A percentile compares a stretch with the other conserved stretches of the same genome.
These are phyloP conservation scores for Carcina quercana DNA, from an alignment of 2,888 invertebrate genomes.

Conservation along the genomic window DNA sequence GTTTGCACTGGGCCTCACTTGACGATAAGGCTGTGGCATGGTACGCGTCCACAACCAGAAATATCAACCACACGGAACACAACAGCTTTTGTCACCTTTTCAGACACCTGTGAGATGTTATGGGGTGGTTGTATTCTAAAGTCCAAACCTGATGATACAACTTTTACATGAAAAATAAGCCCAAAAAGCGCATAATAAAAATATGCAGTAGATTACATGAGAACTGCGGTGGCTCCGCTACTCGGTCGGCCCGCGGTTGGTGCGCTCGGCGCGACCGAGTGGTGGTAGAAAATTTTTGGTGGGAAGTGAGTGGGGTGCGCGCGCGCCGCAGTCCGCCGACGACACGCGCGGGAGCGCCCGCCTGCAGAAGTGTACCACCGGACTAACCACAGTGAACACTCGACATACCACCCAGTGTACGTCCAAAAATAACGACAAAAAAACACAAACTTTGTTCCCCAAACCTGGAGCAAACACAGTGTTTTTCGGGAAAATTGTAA, in stretches of 20 bases:
- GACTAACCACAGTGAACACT: slow-evolving; percentile 1
- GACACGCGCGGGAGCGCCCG: slow-evolving; percentile 61
- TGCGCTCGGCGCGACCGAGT: slow-evolving; percentile 36
- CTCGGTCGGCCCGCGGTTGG: slow-evolving; percentile 41
- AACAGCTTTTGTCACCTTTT: too few species aligned
- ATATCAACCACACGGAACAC: too few species aligned
- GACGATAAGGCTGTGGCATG: too few species aligned
- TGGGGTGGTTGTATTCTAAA: too few species aligned
- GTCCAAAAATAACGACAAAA: slow-evolving; percentile 36
- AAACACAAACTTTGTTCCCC: slow-evolving; percentile 25
- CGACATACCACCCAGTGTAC: slow-evolving; percentile 43
- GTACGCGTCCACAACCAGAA: too few species aligned
- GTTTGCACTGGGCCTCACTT: too few species aligned
- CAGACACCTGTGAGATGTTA: too few species aligned
- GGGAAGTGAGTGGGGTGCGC: slow-evolving; percentile 67
- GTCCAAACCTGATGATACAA: too few species aligned
- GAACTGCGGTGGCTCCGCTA: too few species aligned
- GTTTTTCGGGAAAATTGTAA: slow-evolving; percentile 63
- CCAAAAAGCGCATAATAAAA: too few species aligned
- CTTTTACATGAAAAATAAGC: too few species aligned
- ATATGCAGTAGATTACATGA: too few species aligned
- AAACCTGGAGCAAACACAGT: slow-evolving; percentile 8
- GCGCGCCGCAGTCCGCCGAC: slow-evolving; percentile 62
- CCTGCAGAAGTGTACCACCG: slow-evolving; percentile 9
- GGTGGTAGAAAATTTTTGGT: slow-evolving; percentile 71